Conservation (phyloP, 2,797 vertebrate species). For the Danio albolineatus region DNA sequence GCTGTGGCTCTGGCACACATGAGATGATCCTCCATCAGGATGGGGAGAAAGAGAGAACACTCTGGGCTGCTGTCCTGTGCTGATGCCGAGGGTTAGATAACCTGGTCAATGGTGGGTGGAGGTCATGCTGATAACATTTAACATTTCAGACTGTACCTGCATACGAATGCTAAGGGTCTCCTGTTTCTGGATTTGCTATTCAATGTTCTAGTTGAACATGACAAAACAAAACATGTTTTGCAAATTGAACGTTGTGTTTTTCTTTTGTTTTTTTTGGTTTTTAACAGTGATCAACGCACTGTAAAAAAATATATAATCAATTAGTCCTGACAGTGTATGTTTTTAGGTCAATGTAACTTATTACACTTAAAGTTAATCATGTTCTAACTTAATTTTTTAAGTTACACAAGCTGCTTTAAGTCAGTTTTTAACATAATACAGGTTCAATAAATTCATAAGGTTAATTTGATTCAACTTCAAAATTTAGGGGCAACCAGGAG, state of each 20-base stretch:
- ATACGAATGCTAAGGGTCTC: slow-evolving; percentile 19
- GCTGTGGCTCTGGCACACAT: slow-evolving; percentile 43
- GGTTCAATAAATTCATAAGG: too few relatives aligned
- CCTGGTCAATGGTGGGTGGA: slow-evolving; percentile 18
- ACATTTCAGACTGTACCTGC: slow-evolving; percentile 26
- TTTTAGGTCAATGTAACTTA: too few relatives aligned
- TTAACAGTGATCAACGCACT: too few relatives aligned
- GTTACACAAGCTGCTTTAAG: too few relatives aligned
- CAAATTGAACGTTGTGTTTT: neutral
- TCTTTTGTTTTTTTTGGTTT: neutral
- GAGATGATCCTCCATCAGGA: slow-evolving; percentile 37
- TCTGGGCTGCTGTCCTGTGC: slow-evolving; percentile 15
- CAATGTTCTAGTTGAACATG: neutral
- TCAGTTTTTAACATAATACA: too few relatives aligned
- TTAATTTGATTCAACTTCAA: too few relatives aligned
- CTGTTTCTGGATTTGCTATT: neutral
- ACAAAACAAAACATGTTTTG: neutral
- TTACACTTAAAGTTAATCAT: too few relatives aligned
- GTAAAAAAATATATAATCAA: too few relatives aligned
- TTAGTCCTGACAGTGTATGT: too few relatives aligned
- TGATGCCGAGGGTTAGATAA: slow-evolving; percentile 23
- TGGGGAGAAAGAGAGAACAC: neutral
- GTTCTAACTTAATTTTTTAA: too few relatives aligned
- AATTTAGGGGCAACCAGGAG: too few relatives aligned
- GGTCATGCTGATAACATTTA: neutral